Conservation (phyloP, 2,113 vertebrate genomes). For the Recurvirostra avosetta region DNA sequence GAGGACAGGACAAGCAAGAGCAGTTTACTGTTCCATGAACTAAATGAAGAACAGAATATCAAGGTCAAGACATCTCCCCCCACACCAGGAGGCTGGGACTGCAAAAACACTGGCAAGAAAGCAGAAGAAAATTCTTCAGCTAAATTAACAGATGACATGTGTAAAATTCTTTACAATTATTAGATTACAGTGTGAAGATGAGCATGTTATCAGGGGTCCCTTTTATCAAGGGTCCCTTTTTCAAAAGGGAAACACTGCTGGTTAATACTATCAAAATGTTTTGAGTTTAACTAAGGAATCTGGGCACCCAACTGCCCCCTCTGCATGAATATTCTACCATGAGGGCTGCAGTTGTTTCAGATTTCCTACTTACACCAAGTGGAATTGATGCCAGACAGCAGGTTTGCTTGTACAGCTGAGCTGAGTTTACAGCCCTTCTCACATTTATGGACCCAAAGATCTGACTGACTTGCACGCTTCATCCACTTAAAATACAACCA, state of each 20-base stretch:
- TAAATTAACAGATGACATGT: neutral
- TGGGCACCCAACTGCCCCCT: fast-evolving
- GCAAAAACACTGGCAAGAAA: neutral
- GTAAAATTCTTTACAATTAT: neutral
- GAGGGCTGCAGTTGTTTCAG: constrained; percentile 9
- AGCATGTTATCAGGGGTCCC: neutral
- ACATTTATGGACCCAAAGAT: neutral
- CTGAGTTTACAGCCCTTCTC: constrained; percentile 15
- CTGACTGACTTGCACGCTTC: neutral
- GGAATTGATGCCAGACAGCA: constrained; percentile 38
- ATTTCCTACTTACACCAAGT: constrained; percentile 5
- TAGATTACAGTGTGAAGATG: neutral
- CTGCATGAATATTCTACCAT: neutral
- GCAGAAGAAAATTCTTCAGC: neutral
- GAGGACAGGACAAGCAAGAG: neutral
- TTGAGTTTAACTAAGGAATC: neutral
- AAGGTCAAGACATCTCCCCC: neutral
- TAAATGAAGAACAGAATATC: neutral
- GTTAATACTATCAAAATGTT: neutral
- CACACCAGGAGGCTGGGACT: neutral
- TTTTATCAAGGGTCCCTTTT: neutral
- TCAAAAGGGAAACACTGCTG: neutral
- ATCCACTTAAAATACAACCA: neutral
- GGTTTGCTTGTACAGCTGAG: constrained; percentile 51
- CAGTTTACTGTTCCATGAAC: neutral